These are phyloP conservation scores for Zaprionus capensis DNA, from an alignment of 1,140 invertebrate genomes.

Conservation along the genomic window DNA sequence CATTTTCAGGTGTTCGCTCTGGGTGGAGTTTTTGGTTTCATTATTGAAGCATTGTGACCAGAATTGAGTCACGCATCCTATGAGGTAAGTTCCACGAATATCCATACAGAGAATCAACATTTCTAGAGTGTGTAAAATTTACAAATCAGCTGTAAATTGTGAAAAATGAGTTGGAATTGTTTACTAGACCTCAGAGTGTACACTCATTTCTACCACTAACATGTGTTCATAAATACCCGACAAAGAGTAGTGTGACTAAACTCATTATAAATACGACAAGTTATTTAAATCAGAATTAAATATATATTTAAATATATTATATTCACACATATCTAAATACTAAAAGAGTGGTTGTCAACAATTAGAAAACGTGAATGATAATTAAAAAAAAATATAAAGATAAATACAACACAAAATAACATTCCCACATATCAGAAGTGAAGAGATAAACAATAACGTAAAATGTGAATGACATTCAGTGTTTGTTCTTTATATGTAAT, in stretches of 20 bases:
- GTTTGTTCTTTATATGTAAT: too few species aligned
- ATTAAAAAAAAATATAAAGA: too few species aligned
- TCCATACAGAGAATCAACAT: background rate
- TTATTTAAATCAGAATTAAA: background rate
- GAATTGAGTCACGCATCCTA: constrained; percentile 24
- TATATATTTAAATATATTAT: background rate
- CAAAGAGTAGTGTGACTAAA: background rate
- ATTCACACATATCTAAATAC: too few species aligned
- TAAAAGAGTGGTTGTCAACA: too few species aligned
- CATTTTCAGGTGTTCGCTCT: constrained; percentile 31
- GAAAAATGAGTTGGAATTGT: background rate
- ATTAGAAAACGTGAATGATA: too few species aligned
- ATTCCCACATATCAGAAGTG: too few species aligned
- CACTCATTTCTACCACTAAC: background rate
- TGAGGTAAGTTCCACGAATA: constrained; percentile 20
- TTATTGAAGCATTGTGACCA: constrained; percentile 3
- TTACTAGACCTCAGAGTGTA: background rate
- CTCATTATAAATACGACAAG: background rate
- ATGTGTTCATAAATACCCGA: background rate
- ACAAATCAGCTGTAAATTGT: constrained; percentile 4
- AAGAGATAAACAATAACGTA: too few species aligned
- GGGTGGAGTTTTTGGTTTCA: background rate
- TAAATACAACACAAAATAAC: too few species aligned
- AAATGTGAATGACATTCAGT: too few species aligned
- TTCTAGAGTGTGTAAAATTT: constrained; percentile 22